Evolutionary conservation across 53 echinoderm and acorn worm species (phyloP).

Genomic region (Glandiceps talaboti): DNA sequence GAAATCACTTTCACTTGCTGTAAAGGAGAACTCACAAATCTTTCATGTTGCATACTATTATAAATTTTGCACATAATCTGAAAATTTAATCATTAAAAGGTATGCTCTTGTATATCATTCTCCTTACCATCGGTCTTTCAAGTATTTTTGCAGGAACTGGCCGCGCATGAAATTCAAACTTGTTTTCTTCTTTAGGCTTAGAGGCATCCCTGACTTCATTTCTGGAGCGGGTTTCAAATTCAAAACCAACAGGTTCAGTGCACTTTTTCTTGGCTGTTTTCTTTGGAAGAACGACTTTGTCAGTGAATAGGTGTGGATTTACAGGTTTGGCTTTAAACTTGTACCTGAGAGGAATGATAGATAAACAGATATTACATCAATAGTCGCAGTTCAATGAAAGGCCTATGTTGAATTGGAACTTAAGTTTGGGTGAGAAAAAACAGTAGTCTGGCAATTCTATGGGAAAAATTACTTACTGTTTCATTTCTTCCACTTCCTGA

Average conservation of each 20-base stretch:
- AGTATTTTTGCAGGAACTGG: constrained; percentile 65
- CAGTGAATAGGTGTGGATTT: constrained; percentile 44
- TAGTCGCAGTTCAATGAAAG: too few relatives aligned
- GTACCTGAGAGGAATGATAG: constrained; percentile 31
- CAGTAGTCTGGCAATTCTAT: too few relatives aligned
- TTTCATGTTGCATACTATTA: too few relatives aligned
- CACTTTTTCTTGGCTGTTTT: constrained; percentile 40
- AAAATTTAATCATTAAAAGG: too few relatives aligned
- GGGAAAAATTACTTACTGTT: constrained; percentile 25
- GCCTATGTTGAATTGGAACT: too few relatives aligned
- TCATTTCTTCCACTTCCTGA: constrained; percentile 56
- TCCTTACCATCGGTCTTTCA: constrained; percentile 63
- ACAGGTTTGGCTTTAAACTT: constrained; percentile 66
- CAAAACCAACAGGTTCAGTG: constrained; percentile 49
- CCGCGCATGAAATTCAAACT: constrained; percentile 69
- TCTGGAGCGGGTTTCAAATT: constrained; percentile 35
- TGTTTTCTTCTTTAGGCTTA: constrained; percentile 27
- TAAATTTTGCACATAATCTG: too few relatives aligned
- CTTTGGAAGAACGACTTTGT: constrained; percentile 39
- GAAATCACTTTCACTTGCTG: too few relatives aligned
- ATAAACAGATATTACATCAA: neutral
- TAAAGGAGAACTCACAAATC: too few relatives aligned
- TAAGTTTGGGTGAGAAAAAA: too few relatives aligned
- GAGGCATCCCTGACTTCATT: constrained; percentile 32
- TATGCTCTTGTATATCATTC: too few relatives aligned